phyloP scores from a whole-genome alignment of 2,797 vertebrate genomes.

The Sternotherus odoratus region DNA sequence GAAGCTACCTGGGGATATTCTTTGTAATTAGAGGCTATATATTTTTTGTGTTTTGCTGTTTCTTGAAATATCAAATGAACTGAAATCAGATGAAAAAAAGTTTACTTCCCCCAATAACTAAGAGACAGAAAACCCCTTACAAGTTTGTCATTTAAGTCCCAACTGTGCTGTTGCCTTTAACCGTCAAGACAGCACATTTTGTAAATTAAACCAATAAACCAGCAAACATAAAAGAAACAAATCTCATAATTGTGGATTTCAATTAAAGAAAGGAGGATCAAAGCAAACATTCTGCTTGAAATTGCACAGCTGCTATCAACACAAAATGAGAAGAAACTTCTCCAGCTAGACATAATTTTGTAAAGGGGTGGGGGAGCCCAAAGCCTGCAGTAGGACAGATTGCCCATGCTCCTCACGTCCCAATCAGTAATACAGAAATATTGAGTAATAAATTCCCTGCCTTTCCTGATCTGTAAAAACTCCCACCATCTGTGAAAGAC shows the following conservation, averaged over 20 bases:
- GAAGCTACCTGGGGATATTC: slow-evolving; percentile 63
- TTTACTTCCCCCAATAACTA: slow-evolving; percentile 60
- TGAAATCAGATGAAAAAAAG: slow-evolving; percentile 65
- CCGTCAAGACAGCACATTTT: slow-evolving; percentile 85
- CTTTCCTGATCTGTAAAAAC: slow-evolving; percentile 82
- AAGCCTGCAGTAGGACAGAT: slow-evolving; percentile 79
- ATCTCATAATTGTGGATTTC: slow-evolving; percentile 88
- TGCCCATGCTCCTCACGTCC: slow-evolving; percentile 82
- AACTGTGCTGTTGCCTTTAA: slow-evolving; percentile 82
- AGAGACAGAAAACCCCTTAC: slow-evolving; percentile 64
- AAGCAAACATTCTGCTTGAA: slow-evolving; percentile 86
- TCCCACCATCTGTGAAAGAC: slow-evolving; percentile 86
- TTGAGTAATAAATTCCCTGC: slow-evolving; percentile 86
- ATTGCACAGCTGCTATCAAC: slow-evolving; percentile 86
- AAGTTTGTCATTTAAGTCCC: slow-evolving; percentile 81
- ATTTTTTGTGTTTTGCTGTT: slow-evolving; percentile 44
- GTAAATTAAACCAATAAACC: slow-evolving; percentile 88
- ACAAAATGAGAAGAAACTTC: slow-evolving; percentile 79
- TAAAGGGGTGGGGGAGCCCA: slow-evolving; percentile 65
- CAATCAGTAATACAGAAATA: slow-evolving; percentile 87
- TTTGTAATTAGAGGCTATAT: slow-evolving; percentile 53
- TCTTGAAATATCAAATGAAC: slow-evolving; percentile 51
- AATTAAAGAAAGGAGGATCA: slow-evolving; percentile 86
- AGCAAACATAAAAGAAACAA: slow-evolving; percentile 86
- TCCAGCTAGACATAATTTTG: slow-evolving; percentile 80